A percentile compares a stretch with the other conserved stretches of the same genome.
Conservation (phyloP, 2,797 vertebrate genomes). For the Nothura maculosa region DNA sequence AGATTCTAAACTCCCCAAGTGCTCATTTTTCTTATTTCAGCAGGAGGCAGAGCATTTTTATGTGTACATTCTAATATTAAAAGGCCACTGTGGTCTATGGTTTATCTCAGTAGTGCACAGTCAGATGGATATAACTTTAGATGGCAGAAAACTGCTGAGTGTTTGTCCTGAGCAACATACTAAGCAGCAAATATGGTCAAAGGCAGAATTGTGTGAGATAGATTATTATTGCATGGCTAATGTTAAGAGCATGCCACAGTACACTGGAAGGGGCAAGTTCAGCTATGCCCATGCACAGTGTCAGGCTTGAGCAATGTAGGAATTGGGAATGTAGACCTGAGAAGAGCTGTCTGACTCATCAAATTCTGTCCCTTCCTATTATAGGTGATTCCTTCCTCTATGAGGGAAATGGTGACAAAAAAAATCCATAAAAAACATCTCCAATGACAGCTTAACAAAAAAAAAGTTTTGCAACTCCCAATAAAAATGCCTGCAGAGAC, state of each 20-base stretch:
- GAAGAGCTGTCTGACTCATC: background rate
- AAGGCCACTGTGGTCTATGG: background rate
- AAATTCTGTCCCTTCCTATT: background rate
- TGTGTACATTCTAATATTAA: conserved; percentile 40
- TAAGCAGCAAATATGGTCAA: background rate
- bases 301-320: background rate
- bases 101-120: background rate
- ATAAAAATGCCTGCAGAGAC: background rate
- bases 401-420: background rate
- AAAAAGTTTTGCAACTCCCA: background rate
- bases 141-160: background rate
- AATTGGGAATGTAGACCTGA: background rate
- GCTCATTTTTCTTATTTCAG: conserved; percentile 17
- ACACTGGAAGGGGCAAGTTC: background rate
- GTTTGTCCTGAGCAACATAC: background rate
- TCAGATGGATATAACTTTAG: background rate
- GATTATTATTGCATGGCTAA: background rate
- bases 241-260: background rate
- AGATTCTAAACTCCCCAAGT: background rate
- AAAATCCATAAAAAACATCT: background rate
- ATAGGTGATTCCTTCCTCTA: background rate
- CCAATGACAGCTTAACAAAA: background rate
- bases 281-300: background rate
- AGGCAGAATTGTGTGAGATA: background rate
- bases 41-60: conserved; percentile 7